phyloP scores from a whole-genome alignment of 2,888 invertebrate species.

The Aleiodes testaceus region DNA sequence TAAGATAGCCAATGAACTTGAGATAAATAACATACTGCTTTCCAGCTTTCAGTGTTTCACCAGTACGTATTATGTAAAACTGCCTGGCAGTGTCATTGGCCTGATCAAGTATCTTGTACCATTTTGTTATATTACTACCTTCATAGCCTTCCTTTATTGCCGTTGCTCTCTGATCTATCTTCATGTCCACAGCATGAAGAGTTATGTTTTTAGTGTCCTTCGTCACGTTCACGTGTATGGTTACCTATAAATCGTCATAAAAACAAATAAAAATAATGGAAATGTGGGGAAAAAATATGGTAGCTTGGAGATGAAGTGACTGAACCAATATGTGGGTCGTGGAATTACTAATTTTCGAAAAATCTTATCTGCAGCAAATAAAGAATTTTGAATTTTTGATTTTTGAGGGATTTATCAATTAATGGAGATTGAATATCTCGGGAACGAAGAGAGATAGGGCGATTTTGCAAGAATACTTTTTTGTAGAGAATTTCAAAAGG shows the following conservation, averaged over 20 bases:
- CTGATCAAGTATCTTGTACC: conserved; percentile 71
- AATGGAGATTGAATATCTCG: too few species aligned
- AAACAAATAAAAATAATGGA: conserved; percentile 8
- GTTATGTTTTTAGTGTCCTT: conserved; percentile 80
- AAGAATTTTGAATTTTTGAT: too few species aligned
- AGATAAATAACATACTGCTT: conserved; percentile 81
- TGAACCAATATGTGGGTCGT: too few species aligned
- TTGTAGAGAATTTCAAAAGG: too few species aligned
- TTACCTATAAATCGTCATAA: conserved; percentile 70
- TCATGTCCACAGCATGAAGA: conserved; percentile 83
- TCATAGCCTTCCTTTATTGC: conserved; percentile 70
- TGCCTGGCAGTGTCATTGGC: conserved; percentile 78
- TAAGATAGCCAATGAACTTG: conserved; percentile 82
- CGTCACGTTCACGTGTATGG: conserved; percentile 78
- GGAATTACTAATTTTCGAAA: too few species aligned
- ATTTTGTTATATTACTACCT: conserved; percentile 48
- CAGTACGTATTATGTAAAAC: conserved; percentile 81
- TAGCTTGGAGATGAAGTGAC: neutral
- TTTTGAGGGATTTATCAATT: too few species aligned
- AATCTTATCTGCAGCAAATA: too few species aligned
- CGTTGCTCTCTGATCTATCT: conserved; percentile 77
- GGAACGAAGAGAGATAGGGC: too few species aligned
- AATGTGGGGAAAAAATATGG: neutral
- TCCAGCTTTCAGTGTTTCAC: conserved; percentile 76
- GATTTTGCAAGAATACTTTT: too few species aligned